Evolutionary conservation across 2,797 vertebrate genomes (phyloP).

Genomic region (Girardinus metallicus): DNA sequence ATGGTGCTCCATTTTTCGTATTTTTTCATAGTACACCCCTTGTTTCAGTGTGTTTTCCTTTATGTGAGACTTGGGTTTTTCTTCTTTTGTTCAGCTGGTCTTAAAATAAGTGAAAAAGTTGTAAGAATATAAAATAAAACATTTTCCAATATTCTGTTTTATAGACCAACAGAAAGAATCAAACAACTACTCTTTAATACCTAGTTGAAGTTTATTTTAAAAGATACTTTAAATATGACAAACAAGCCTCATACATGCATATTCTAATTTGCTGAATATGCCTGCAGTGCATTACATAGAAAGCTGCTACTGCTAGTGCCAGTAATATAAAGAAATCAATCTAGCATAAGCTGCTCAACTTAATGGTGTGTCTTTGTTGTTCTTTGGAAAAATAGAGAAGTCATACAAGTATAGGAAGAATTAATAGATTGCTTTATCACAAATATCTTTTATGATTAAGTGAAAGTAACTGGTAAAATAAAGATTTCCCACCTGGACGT

Average conservation of each 20-base stretch:
- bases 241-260: not conserved
- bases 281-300: not conserved
- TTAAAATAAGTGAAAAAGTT: not conserved
- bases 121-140: not conserved
- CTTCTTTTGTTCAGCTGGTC: not conserved
- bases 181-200: not conserved
- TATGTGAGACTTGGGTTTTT: not conserved
- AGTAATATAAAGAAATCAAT: not conserved
- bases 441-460: not conserved
- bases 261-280: not conserved
- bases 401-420: not conserved
- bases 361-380: not conserved
- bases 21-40: not conserved
- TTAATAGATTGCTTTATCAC: not conserved
- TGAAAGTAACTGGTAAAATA: not conserved
- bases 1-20: not conserved
- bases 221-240: not conserved
- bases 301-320: not conserved
- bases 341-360: not conserved
- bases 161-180: not conserved
- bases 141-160: not conserved
- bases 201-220: not conserved
- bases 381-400: not conserved
- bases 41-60: not conserved
- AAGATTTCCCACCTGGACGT: not conserved